phyloP scores from a whole-genome alignment of 64 coral and sea anemone genomes.

The Anthopleura sola region DNA sequence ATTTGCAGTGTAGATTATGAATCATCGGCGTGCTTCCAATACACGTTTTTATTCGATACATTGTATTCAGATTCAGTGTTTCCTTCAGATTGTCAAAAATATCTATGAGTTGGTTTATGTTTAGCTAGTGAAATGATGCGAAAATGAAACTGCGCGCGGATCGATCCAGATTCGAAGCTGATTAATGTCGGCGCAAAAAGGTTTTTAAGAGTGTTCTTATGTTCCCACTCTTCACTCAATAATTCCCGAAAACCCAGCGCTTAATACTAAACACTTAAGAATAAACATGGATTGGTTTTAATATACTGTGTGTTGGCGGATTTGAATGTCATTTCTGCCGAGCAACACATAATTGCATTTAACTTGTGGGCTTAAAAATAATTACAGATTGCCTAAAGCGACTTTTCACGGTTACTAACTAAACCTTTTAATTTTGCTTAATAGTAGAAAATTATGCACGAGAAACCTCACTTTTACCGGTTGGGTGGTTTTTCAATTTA shows the following conservation, averaged over 20 bases:
- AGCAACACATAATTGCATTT: neutral
- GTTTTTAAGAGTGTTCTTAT: neutral
- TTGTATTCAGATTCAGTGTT: no score
- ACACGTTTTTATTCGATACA: no score
- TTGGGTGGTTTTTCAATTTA: neutral
- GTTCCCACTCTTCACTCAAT: neutral
- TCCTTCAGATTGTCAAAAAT: no score
- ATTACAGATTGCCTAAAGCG: neutral
- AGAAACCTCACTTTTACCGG: neutral
- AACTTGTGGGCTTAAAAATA: neutral
- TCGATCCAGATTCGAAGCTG: no score
- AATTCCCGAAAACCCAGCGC: neutral
- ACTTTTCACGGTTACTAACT: neutral
- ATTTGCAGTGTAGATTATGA: no score
- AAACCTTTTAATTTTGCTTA: neutral
- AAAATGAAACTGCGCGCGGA: no score
- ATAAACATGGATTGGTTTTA: neutral
- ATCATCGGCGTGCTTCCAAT: no score
- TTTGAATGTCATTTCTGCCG: constrained; percentile 1
- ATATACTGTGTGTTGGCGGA: neutral
- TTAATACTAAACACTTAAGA: neutral
- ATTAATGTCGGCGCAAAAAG: no score
- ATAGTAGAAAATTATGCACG: neutral
- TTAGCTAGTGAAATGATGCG: no score
- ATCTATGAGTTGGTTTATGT: no score